Evolutionary conservation across 1,140 invertebrate genomes (phyloP).

Genomic region (Sarcophaga bullata): DNA sequence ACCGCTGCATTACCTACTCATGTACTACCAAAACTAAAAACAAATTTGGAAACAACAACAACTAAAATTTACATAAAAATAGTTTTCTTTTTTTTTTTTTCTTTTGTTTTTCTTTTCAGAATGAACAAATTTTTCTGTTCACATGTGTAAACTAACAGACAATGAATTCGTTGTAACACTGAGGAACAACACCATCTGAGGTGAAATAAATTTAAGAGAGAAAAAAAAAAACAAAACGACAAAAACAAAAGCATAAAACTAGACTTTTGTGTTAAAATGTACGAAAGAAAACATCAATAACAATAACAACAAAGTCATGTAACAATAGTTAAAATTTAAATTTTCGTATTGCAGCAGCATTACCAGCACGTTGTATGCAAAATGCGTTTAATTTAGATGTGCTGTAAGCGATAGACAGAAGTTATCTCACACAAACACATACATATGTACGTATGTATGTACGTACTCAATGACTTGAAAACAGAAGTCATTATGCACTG

Average conservation of each 20-base stretch:
- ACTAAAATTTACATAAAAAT: background rate
- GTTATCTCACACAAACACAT: background rate
- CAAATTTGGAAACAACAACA: background rate
- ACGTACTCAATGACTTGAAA: background rate
- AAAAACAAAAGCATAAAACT: no score
- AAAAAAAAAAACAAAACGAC: background rate
- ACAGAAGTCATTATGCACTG: no score
- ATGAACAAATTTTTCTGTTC: constrained; percentile 4
- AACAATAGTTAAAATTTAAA: constrained; percentile 19
- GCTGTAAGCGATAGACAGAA: background rate
- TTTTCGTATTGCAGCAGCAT: background rate
- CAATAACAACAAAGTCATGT: background rate
- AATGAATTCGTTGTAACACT: background rate
- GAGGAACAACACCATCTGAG: background rate
- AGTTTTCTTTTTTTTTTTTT: no score
- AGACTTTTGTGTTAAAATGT: no score
- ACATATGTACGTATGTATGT: background rate
- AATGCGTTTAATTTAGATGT: constrained; percentile 34
- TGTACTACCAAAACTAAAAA: constrained; percentile 4
- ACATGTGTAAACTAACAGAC: background rate
- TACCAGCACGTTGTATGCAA: background rate
- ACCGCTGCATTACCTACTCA: background rate
- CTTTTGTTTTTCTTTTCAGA: no score
- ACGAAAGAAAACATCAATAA: background rate
- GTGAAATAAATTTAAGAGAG: background rate